Evolutionary conservation across 2,797 vertebrate genomes (phyloP), one percentile per base, ranked within the genome.

Genomic region (Semotilus atromaculatus): DNA sequence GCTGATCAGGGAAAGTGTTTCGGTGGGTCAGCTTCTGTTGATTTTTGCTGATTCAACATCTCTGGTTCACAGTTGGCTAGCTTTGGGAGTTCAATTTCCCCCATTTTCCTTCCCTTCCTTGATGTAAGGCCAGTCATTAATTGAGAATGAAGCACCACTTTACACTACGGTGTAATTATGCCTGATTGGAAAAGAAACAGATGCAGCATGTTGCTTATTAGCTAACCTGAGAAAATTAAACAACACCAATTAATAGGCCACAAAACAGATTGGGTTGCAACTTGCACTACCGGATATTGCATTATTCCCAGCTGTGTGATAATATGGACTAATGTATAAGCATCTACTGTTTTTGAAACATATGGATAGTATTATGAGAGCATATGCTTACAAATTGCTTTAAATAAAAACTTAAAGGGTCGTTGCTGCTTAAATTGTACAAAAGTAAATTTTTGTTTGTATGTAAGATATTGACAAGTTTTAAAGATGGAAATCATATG

Each of bases 41-140:
- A 71, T 79, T 88, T 88, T 45, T 91, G 93, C 94, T 87, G 82
- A 73, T 88, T 93, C 93, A 93, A 93, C 94, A 93, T 89, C 91
- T 91, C 45, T 86, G 88, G 80, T 93, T 94, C 91, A 92, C 91
- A 93, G 92, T 85, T 92, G 91, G 91, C 93, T 93, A 91, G 92
- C 89, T 91, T 91, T 90, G 88, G 89, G 91, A 93, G 91, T 90
- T 88, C 88, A 90, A 91, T 93, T 90, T 89, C 91, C 86, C 88
- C 90, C 90, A 90, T 91, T 92, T 93, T 94, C 94, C 94, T 94
- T 93, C 93, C 91, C 91, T 90, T 91, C 88, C 87, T 93, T 94
- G 94, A 94, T 93, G 93, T 43, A 83, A 92, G 89, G 91, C 90
- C 91, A 84, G 90, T 85, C 83, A 92, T 92, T 95, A 94, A 95